Percentiles rank a stretch among this genome's conserved stretches.
Conservation (phyloP, 2,888 invertebrate species). For the Elysia crispata region DNA sequence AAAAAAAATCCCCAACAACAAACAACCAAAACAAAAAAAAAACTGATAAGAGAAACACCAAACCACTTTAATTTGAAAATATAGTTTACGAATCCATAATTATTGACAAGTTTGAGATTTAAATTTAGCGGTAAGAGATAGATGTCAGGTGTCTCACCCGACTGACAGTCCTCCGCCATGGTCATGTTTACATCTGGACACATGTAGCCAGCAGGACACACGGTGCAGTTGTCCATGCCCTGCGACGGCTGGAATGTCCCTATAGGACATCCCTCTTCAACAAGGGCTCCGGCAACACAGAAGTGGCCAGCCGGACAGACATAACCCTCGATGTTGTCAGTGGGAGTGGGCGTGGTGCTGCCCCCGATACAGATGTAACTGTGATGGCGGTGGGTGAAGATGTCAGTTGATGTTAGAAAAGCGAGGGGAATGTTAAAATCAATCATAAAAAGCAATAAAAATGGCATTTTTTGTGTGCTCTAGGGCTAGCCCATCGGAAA, state of each 20-base stretch:
- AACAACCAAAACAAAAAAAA: too few relatives aligned
- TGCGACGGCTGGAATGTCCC: constrained; percentile 71
- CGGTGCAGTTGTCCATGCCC: constrained; percentile 70
- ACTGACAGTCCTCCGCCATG: constrained; percentile 65
- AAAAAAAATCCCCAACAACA: too few relatives aligned
- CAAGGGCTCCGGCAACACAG: constrained; percentile 69
- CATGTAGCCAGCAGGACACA: constrained; percentile 71
- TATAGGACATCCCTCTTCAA: constrained; percentile 70
- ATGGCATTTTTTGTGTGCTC: too few relatives aligned
- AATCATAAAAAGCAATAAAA: too few relatives aligned
- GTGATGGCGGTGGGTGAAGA: constrained; percentile 33
- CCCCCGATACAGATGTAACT: constrained; percentile 74
- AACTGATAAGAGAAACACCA: too few relatives aligned
- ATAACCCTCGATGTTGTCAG: constrained; percentile 66
- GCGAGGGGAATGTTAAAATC: too few relatives aligned
- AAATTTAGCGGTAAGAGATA: too few relatives aligned
- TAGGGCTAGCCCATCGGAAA: too few relatives aligned
- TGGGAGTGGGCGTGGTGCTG: constrained; percentile 69
- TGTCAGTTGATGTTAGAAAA: too few relatives aligned
- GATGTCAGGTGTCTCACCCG: constrained; percentile 61
- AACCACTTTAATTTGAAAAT: too few relatives aligned
- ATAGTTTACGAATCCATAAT: too few relatives aligned
- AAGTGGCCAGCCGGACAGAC: constrained; percentile 72
- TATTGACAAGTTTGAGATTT: too few relatives aligned
- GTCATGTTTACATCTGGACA: constrained; percentile 72